phyloP scores from a whole-genome alignment of 2,797 vertebrate species.

The Acanthurus lineatus region DNA sequence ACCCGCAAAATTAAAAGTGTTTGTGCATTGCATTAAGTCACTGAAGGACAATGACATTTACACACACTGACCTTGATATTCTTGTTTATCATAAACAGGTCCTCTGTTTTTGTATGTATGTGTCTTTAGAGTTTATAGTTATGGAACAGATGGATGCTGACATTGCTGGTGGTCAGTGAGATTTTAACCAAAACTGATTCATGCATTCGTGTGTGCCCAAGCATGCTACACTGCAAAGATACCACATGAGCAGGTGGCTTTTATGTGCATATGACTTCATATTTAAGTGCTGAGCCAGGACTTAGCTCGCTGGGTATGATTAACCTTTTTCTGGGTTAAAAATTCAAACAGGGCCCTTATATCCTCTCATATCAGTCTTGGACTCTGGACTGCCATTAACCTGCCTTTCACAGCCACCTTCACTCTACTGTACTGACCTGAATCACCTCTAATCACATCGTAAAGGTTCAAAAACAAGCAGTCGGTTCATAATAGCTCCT shows the following conservation, averaged over 20 bases:
- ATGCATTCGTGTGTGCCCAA: neutral
- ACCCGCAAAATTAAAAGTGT: neutral
- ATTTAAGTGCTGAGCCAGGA: slow-evolving; percentile 37
- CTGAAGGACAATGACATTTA: neutral
- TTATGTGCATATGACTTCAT: slow-evolving; percentile 29
- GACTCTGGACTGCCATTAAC: slow-evolving; percentile 52
- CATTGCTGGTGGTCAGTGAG: slow-evolving; percentile 32
- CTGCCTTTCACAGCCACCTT: slow-evolving; percentile 21
- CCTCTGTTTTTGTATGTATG: neutral
- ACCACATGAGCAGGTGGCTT: neutral
- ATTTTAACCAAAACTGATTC: slow-evolving; percentile 52
- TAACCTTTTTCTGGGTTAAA: slow-evolving; percentile 24
- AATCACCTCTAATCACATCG: slow-evolving; percentile 26
- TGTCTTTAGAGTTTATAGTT: neutral
- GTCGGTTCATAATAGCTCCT: neutral
- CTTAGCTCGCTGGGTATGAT: slow-evolving; percentile 24
- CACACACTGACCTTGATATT: neutral
- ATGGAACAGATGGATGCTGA: slow-evolving; percentile 27
- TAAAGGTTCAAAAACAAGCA: slow-evolving; percentile 10
- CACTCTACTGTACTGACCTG: neutral
- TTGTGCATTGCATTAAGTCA: neutral
- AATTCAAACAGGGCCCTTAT: slow-evolving; percentile 27
- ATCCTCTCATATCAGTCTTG: slow-evolving; percentile 34
- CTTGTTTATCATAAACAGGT: neutral
- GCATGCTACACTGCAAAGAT: slow-evolving; percentile 17